phyloP scores from a whole-genome alignment of 2,888 invertebrate genomes.

The Idaea biselata region DNA sequence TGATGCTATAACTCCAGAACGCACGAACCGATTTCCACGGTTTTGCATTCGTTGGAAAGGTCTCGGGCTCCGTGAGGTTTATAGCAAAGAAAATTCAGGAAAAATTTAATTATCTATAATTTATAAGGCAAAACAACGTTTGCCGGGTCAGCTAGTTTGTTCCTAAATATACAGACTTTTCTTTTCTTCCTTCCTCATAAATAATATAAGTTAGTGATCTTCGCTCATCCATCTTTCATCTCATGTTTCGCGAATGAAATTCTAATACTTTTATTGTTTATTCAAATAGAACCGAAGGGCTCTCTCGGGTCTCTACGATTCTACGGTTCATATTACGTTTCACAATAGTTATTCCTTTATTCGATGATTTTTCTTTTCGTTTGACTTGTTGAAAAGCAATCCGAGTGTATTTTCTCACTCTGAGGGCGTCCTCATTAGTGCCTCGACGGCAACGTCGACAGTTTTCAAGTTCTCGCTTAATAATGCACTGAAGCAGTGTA shows the following conservation, averaged over 20 bases:
- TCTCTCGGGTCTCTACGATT: conserved; percentile 11
- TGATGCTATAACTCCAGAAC: too few species aligned
- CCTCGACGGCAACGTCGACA: conserved; percentile 16
- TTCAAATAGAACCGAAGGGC: conserved; percentile 18
- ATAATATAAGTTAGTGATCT: conserved; percentile 6
- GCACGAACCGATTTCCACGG: too few species aligned
- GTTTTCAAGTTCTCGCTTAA: conserved; percentile 31
- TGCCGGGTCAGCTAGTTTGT: too few species aligned
- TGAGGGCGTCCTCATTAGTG: conserved; percentile 34
- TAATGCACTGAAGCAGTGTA: conserved; percentile 19
- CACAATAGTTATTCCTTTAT: conserved; percentile 11
- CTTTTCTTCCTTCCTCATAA: too few species aligned
- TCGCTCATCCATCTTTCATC: conserved; percentile 27
- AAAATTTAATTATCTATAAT: too few species aligned
- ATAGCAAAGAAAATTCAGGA: too few species aligned
- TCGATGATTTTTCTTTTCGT: conserved; percentile 6
- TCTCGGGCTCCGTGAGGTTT: too few species aligned
- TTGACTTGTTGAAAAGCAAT: conserved; percentile 28
- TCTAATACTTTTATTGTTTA: conserved; percentile 26
- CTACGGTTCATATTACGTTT: conserved; percentile 6
- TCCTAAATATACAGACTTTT: too few species aligned
- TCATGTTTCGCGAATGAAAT: conserved; percentile 30
- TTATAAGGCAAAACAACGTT: too few species aligned
- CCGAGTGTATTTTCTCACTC: conserved; percentile 28
- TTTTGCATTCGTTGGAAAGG: too few species aligned